phyloP scores from a whole-genome alignment of 2,888 invertebrate species.

The Panopea generosa region DNA sequence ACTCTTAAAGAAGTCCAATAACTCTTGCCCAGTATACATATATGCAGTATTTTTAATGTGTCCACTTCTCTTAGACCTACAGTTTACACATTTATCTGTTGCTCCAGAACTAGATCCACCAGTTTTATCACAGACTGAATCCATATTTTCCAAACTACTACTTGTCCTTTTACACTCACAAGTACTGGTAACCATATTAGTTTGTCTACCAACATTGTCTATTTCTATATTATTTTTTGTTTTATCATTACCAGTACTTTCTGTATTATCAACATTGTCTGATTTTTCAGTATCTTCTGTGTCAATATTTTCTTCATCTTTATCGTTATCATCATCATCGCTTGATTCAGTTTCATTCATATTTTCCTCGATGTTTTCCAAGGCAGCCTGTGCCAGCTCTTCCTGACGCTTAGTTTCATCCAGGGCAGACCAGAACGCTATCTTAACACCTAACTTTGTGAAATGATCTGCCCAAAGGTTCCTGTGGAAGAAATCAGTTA shows the following conservation, averaged over 20 bases:
- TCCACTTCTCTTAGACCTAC: too few relatives aligned
- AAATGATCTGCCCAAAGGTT: constrained; percentile 95
- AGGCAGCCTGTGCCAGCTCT: constrained; percentile 32
- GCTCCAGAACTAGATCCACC: neutral
- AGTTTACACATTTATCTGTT: neutral
- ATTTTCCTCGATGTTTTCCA: constrained; percentile 35
- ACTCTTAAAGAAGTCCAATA: constrained; percentile 72
- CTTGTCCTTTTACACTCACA: neutral
- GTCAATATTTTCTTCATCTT: neutral
- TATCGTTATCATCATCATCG: constrained; percentile 30
- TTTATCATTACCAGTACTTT: neutral
- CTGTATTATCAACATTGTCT: constrained; percentile 4
- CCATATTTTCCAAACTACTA: neutral
- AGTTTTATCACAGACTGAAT: neutral
- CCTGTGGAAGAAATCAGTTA: constrained; percentile 78
- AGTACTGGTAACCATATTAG: too few relatives aligned
- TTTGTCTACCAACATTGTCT: too few relatives aligned
- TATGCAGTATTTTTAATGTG: constrained; percentile 30
- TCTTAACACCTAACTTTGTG: constrained; percentile 88
- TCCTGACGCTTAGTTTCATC: constrained; percentile 79
- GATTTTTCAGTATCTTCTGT: neutral
- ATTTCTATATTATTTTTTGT: constrained; percentile 4
- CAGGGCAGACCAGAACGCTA: constrained; percentile 96
- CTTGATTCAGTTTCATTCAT: constrained; percentile 39
- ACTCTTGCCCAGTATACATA: constrained; percentile 69